A percentile compares a stretch with the other conserved stretches of the same genome.
Conservation (phyloP, 1,140 invertebrate genomes). For the Drosophila ercepeae region DNA sequence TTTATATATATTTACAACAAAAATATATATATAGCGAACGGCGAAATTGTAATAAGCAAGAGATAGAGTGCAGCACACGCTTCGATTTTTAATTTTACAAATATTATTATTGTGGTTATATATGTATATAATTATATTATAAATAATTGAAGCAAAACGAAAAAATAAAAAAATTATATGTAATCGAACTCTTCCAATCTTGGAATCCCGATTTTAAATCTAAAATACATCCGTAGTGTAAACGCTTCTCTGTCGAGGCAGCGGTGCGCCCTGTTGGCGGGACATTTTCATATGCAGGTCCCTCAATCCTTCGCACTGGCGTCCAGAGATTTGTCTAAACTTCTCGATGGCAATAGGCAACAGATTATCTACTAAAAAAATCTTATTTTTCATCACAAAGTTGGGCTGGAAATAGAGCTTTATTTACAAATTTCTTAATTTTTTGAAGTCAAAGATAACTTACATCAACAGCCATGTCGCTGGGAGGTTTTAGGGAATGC, state of each 20-base stretch:
- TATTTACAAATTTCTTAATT: not conserved
- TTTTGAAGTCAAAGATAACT: slow-evolving; percentile 11
- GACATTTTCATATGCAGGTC: slow-evolving; percentile 68
- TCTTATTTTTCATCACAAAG: slow-evolving; percentile 81
- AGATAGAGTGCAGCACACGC: slow-evolving; percentile 80
- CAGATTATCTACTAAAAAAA: slow-evolving; percentile 76
- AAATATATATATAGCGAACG: slow-evolving; percentile 62
- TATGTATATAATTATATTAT: slow-evolving; percentile 84
- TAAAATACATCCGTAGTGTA: slow-evolving; percentile 82
- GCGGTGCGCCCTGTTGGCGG: slow-evolving; percentile 66
- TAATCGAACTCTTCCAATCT: slow-evolving; percentile 68
- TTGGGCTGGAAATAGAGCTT: slow-evolving; percentile 58
- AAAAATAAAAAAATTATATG: slow-evolving; percentile 81
- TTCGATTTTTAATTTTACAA: slow-evolving; percentile 83
- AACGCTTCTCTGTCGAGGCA: slow-evolving; percentile 79
- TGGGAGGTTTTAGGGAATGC: slow-evolving; percentile 69
- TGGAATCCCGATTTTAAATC: not conserved
- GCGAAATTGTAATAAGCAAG: slow-evolving; percentile 72
- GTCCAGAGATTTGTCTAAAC: slow-evolving; percentile 68
- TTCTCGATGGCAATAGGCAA: slow-evolving; percentile 77
- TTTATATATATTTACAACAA: slow-evolving; percentile 61
- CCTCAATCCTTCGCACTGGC: slow-evolving; percentile 58
- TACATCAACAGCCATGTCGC: slow-evolving; percentile 77
- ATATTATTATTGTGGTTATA: slow-evolving; percentile 83
- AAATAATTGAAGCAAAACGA: slow-evolving; percentile 83